Percentiles rank a stretch among this genome's conserved stretches.
phyloP scores from a whole-genome alignment of 2,797 vertebrate genomes.

The Apogon talboti region DNA sequence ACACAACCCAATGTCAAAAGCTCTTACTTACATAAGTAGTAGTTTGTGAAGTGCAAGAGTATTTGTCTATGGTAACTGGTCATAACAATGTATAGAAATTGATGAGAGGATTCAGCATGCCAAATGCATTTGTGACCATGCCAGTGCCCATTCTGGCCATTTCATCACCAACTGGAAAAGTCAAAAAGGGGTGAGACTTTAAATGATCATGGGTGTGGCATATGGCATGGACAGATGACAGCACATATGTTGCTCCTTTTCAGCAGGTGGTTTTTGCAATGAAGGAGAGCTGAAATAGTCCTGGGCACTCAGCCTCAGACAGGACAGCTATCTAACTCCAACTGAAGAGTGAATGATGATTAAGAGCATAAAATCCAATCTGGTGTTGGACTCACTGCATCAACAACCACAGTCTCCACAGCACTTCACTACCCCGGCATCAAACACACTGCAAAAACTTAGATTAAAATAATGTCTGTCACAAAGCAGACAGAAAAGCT shows the following conservation, averaged over 20 bases:
- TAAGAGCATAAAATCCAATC: constrained; percentile 62
- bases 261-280: constrained; percentile 45
- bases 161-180: constrained; percentile 49
- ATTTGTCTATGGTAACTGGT: constrained; percentile 35
- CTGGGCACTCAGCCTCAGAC: constrained; percentile 1
- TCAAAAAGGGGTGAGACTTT: constrained; percentile 48
- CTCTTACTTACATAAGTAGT: constrained; percentile 38
- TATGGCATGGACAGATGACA: constrained; percentile 74
- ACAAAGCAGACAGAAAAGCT: constrained; percentile 17
- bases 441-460: constrained; percentile 23
- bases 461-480: constrained; percentile 30
- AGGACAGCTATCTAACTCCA: constrained; percentile 19
- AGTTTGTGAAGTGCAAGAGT: constrained; percentile 11
- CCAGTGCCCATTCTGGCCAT: constrained; percentile 30
- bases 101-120: constrained; percentile 35
- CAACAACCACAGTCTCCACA: constrained; percentile 21
- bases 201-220: constrained; percentile 61
- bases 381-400: constrained; percentile 48
- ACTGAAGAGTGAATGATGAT: constrained; percentile 49
- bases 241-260: constrained; percentile 65
- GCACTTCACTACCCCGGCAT: background rate
- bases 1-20: constrained; percentile 16
- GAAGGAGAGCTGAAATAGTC: constrained; percentile 54
- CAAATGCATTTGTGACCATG: constrained; percentile 45
- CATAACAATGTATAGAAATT: constrained; percentile 40